phyloP scores from a whole-genome alignment of 2,888 invertebrate genomes.

The Macaria liturata region DNA sequence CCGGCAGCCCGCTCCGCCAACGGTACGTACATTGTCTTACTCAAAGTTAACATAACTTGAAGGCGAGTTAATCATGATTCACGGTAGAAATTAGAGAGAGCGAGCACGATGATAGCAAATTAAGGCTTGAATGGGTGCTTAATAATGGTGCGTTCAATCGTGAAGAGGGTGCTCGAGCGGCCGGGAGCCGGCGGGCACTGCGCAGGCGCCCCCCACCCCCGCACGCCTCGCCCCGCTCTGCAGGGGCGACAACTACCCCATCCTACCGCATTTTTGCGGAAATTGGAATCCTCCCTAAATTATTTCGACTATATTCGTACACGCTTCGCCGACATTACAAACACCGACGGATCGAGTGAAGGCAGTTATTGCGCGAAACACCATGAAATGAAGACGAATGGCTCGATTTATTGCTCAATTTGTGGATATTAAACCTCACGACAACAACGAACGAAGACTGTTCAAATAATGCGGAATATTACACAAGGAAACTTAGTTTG shows the following conservation, averaged over 20 bases:
- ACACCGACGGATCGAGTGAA: slow-evolving; percentile 24
- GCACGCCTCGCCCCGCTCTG: slow-evolving; percentile 56
- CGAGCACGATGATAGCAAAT: slow-evolving; percentile 60
- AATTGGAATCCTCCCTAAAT: slow-evolving; percentile 67
- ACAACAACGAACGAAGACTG: no score
- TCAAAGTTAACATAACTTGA: slow-evolving; percentile 7
- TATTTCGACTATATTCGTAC: slow-evolving; percentile 43
- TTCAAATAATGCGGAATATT: no score
- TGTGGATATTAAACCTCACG: neutral
- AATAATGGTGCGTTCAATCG: slow-evolving; percentile 63
- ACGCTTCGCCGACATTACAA: slow-evolving; percentile 24
- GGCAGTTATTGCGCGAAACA: slow-evolving; percentile 14
- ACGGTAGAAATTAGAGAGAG: slow-evolving; percentile 35
- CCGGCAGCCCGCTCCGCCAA: slow-evolving; percentile 87
- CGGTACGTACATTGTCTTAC: slow-evolving; percentile 71
- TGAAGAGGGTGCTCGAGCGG: slow-evolving; percentile 43
- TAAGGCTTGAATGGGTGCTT: slow-evolving; percentile 69
- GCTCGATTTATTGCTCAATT: slow-evolving; percentile 9
- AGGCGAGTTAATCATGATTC: slow-evolving; percentile 24
- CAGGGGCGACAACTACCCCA: slow-evolving; percentile 66
- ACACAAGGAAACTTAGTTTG: no score
- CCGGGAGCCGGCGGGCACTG: slow-evolving; percentile 49
- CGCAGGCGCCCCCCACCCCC: slow-evolving; percentile 53
- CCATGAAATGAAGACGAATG: slow-evolving; percentile 20
- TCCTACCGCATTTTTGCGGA: slow-evolving; percentile 71